phyloP scores from a whole-genome alignment of 2,797 vertebrate genomes.

The Adelosebastes latens region DNA sequence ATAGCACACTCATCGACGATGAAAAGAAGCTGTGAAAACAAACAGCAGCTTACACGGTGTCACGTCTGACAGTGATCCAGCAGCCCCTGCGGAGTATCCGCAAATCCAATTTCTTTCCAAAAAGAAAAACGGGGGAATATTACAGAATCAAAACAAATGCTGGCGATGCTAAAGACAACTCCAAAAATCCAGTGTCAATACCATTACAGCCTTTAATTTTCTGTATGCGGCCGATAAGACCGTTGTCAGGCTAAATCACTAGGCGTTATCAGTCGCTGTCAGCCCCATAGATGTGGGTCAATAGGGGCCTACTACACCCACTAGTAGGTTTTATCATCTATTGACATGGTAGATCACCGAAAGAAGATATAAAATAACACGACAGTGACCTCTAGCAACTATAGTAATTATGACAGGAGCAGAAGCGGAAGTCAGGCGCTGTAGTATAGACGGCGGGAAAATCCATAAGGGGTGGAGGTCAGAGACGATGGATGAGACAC shows the following conservation, averaged over 20 bases:
- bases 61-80: conserved; percentile 63
- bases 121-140: background rate
- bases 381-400: too few relatives aligned
- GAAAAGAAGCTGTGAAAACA: conserved; percentile 67
- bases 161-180: conserved; percentile 1
- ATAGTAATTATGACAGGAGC: too few relatives aligned
- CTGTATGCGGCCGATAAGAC: background rate
- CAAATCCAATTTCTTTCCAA: conserved; percentile 24
- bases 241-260: too few relatives aligned
- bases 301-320: too few relatives aligned
- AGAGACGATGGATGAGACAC: too few relatives aligned
- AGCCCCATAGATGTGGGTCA: background rate
- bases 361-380: too few relatives aligned
- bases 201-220: conserved; percentile 12
- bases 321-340: too few relatives aligned
- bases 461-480: too few relatives aligned
- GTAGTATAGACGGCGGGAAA: too few relatives aligned
- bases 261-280: too few relatives aligned
- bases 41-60: conserved; percentile 57
- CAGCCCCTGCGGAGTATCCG: conserved; percentile 25
- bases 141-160: conserved; percentile 22
- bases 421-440: too few relatives aligned
- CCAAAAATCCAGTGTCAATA: conserved; percentile 43
- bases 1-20: conserved; percentile 30
- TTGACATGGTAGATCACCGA: too few relatives aligned